A percentile compares a stretch with the other conserved stretches of the same genome.
Conservation (phyloP, 2,888 invertebrate genomes). For the Clivina fossor region DNA sequence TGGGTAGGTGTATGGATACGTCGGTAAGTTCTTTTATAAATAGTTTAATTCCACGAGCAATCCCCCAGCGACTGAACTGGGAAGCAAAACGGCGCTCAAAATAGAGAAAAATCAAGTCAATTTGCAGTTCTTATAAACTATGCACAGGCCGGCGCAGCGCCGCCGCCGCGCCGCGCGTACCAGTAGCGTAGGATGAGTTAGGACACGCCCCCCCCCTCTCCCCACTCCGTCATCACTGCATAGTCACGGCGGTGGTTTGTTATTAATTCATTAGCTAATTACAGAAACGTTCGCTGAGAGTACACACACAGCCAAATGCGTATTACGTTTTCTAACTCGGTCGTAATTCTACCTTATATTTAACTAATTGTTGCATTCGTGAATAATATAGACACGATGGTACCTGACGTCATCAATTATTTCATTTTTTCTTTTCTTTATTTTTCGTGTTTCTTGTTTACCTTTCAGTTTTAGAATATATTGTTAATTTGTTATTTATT, state of each 20-base stretch:
- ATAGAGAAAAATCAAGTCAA: slow-evolving; percentile 29
- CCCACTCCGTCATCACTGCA: slow-evolving; percentile 22
- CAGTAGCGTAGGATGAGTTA: slow-evolving; percentile 29
- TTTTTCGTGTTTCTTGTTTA: too few relatives aligned
- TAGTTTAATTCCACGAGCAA: slow-evolving; percentile 21
- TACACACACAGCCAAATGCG: background rate
- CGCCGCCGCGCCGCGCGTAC: slow-evolving; percentile 1
- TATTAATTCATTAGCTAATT: slow-evolving; percentile 51
- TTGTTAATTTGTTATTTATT: too few relatives aligned
- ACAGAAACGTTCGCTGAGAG: slow-evolving; percentile 41
- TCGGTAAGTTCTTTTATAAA: slow-evolving; percentile 18
- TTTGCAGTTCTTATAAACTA: slow-evolving; percentile 27
- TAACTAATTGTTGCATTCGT: slow-evolving; percentile 54
- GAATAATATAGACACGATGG: slow-evolving; percentile 50
- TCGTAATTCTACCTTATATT: slow-evolving; percentile 53
- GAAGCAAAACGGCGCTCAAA: slow-evolving; percentile 20
- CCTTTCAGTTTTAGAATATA: too few relatives aligned
- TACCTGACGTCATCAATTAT: too few relatives aligned
- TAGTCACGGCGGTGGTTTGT: too few relatives aligned
- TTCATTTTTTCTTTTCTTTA: too few relatives aligned
- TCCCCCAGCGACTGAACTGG: background rate
- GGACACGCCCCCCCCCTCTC: too few relatives aligned
- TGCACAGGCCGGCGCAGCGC: slow-evolving; percentile 20
- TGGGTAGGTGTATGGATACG: too few relatives aligned
- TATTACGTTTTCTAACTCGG: slow-evolving; percentile 38